Evolutionary conservation across 2,113 vertebrate species (phyloP).

Genomic region (Toxotes chatareus): DNA sequence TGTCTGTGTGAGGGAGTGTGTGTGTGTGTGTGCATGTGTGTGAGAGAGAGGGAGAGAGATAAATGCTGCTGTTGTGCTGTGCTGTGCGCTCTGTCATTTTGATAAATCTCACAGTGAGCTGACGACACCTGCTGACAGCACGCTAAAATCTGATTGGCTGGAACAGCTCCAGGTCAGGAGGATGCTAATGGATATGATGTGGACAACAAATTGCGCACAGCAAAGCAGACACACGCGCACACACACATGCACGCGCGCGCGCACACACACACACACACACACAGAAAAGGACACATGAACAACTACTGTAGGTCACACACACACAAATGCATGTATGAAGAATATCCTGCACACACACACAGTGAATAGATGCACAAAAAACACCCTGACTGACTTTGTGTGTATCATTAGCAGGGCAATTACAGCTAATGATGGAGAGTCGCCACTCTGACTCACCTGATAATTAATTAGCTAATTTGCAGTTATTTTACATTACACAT

Average conservation of each 20-base stretch:
- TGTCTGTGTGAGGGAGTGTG: background rate
- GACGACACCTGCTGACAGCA: conserved; percentile 82
- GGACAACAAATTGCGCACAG: conserved; percentile 73
- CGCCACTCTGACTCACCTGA: conserved; percentile 53
- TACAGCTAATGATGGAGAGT: conserved; percentile 57
- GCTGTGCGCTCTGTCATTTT: conserved; percentile 77
- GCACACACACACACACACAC: conserved; percentile 12
- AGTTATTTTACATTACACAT: conserved; percentile 42
- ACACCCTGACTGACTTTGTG: conserved; percentile 45
- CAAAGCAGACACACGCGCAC: conserved; percentile 27
- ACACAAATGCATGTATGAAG: conserved; percentile 19
- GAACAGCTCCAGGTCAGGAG: conserved; percentile 77
- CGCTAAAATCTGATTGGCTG: conserved; percentile 78
- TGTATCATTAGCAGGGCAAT: conserved; percentile 69
- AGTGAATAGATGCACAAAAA: conserved; percentile 18
- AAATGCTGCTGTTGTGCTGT: conserved; percentile 80
- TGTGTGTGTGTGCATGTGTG: conserved; percentile 10
- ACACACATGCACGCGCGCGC: conserved; percentile 15
- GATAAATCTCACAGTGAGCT: conserved; percentile 80
- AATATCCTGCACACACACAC: conserved; percentile 31
- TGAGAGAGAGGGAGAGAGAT: conserved; percentile 65
- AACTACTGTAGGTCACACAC: conserved; percentile 52
- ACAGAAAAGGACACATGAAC: conserved; percentile 40
- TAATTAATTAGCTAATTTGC: conserved; percentile 55
- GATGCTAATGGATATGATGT: conserved; percentile 79